Evolutionary conservation across 35 echinoderm and acorn worm genomes (phyloP).

Genomic region (Ophiothrix spiculata): DNA sequence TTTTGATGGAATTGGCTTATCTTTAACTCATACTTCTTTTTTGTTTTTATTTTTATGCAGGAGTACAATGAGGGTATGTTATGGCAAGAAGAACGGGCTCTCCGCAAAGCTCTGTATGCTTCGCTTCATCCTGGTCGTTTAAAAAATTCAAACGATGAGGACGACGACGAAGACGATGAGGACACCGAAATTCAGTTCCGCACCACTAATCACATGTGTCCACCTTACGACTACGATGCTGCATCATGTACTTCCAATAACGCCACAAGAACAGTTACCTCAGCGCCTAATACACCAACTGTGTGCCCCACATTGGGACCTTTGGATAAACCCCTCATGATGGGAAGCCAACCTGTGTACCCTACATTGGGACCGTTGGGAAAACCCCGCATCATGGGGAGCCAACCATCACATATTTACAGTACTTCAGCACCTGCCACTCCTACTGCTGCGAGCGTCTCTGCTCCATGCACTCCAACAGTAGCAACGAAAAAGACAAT

Average conservation of each 20-base stretch:
- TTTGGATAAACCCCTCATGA: no score
- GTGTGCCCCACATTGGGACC: no score
- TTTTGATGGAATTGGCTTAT: neutral
- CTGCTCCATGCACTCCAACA: neutral
- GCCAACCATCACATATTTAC: neutral
- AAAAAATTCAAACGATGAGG: conserved; percentile 2
- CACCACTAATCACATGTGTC: neutral
- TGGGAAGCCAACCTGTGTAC: no score
- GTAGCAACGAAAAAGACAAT: neutral
- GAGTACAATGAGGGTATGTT: conserved; percentile 81
- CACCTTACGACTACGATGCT: neutral
- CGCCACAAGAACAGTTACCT: conserved; percentile 8
- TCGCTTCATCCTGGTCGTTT: conserved; percentile 43
- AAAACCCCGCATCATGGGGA: neutral
- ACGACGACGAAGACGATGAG: conserved; percentile 13
- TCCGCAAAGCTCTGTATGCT: conserved; percentile 69
- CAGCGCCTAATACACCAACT: neutral
- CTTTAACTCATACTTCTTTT: neutral
- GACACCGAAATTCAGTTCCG: neutral
- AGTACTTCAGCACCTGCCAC: conserved; percentile 6
- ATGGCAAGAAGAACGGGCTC: conserved; percentile 84
- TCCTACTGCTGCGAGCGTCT: neutral
- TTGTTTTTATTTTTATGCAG: conserved; percentile 34
- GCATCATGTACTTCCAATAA: neutral
- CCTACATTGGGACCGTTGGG: neutral